Percentiles rank a stretch among this genome's conserved stretches.
Evolutionary conservation across 2,888 invertebrate species (phyloP).

Genomic region (Heliconius cydno): DNA sequence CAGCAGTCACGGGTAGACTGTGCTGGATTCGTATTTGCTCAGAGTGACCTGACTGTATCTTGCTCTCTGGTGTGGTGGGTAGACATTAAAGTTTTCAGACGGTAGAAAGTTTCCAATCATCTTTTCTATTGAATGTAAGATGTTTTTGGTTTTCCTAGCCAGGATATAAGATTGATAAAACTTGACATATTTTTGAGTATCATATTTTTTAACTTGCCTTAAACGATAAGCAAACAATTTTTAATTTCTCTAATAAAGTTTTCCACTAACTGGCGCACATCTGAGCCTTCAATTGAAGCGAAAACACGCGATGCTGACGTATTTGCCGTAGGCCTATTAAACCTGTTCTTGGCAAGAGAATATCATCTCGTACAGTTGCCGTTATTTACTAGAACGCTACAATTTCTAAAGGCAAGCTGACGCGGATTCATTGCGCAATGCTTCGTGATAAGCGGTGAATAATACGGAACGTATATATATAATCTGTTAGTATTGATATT

Average conservation of each 20-base stretch:
- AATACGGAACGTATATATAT: slow-evolving; percentile 10
- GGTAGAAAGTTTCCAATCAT: too few relatives aligned
- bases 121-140: too few relatives aligned
- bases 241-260: background rate
- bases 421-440: slow-evolving; percentile 19
- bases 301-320: slow-evolving; percentile 13
- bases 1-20: too few relatives aligned
- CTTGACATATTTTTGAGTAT: too few relatives aligned
- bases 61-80: too few relatives aligned
- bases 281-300: slow-evolving; percentile 19
- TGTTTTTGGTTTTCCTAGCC: too few relatives aligned
- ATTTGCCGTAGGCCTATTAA: slow-evolving; percentile 23
- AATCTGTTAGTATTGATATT: background rate
- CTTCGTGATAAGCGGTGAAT: slow-evolving; percentile 21
- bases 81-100: too few relatives aligned
- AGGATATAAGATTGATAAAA: too few relatives aligned
- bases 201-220: too few relatives aligned
- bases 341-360: slow-evolving; percentile 25
- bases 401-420: slow-evolving; percentile 23
- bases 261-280: slow-evolving; percentile 15
- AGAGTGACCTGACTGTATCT: too few relatives aligned
- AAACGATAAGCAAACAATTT: background rate
- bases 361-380: slow-evolving; percentile 24
- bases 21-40: too few relatives aligned
- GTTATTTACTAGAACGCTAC: slow-evolving; percentile 20